Percentiles rank a stretch among this genome's conserved stretches.
phyloP scores from a whole-genome alignment of 30 jellyfish, hydroid and myxozoan genomes.

The Aurelia aurita complex sp. Pacific region DNA sequence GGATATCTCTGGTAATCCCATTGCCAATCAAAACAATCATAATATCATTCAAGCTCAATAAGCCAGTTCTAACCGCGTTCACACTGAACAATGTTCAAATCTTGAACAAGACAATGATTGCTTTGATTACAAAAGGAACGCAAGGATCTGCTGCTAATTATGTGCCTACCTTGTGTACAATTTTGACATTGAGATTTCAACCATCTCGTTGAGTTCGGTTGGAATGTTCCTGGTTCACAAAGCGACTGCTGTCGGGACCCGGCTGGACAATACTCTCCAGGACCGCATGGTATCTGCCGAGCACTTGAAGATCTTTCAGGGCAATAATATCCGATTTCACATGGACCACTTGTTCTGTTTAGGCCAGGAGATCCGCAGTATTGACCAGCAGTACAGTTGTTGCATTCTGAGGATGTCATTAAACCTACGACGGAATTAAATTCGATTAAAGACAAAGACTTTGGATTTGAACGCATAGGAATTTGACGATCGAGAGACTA shows the following conservation, averaged over 20 bases:
- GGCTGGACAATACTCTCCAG: conserved; percentile 84
- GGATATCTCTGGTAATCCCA: too few relatives aligned
- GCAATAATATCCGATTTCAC: conserved; percentile 90
- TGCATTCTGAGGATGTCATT: conserved; percentile 58
- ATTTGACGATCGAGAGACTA: too few relatives aligned
- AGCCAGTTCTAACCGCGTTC: too few relatives aligned
- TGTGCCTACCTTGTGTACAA: conserved; percentile 90
- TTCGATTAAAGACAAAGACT: background rate
- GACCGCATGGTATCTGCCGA: conserved; percentile 78
- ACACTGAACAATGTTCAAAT: too few relatives aligned
- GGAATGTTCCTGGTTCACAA: conserved; percentile 94
- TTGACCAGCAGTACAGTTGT: conserved; percentile 89
- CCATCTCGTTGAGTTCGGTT: conserved; percentile 78
- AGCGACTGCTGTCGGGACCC: conserved; percentile 80
- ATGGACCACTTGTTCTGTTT: conserved; percentile 77
- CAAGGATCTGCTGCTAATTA: too few relatives aligned
- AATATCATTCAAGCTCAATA: too few relatives aligned
- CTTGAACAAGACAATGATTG: too few relatives aligned
- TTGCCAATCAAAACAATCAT: too few relatives aligned
- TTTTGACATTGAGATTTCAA: conserved; percentile 64
- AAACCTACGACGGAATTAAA: conserved; percentile 56
- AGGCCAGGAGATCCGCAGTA: conserved; percentile 92
- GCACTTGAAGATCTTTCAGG: conserved; percentile 88
- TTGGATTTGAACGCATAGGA: too few relatives aligned
- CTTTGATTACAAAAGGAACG: too few relatives aligned